Conservation (phyloP, 2,797 vertebrate genomes). For the Sebastes variabilis region DNA sequence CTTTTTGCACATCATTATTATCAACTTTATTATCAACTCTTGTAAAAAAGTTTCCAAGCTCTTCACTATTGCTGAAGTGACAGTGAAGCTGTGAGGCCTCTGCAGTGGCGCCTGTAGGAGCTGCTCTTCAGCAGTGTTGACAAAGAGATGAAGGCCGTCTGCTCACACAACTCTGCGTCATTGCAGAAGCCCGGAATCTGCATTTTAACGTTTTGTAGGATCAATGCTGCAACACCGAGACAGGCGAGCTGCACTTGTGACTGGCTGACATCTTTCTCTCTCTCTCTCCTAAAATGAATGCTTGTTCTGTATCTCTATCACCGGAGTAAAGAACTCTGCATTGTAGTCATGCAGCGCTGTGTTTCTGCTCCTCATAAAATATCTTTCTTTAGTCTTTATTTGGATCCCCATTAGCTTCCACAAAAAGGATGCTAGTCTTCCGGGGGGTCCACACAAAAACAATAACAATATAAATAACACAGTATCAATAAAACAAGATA, state of each 20-base stretch:
- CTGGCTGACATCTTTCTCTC: background rate
- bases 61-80: conserved; percentile 18
- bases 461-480: background rate
- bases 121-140: conserved; percentile 25
- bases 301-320: background rate
- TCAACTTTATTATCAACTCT: background rate
- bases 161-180: conserved; percentile 22
- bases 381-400: no score
- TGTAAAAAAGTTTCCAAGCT: background rate
- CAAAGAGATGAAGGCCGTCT: conserved; percentile 18
- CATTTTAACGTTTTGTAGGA: conserved; percentile 21
- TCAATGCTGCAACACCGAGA: conserved; percentile 21
- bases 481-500: background rate
- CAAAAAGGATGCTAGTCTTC: background rate
- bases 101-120: conserved; percentile 47
- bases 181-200: conserved; percentile 2
- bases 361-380: background rate
- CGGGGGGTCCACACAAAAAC: background rate
- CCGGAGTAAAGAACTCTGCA: background rate
- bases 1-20: background rate
- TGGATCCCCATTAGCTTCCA: background rate
- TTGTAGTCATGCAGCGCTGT: background rate
- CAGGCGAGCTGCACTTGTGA: conserved; percentile 17
- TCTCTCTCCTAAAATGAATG: background rate
- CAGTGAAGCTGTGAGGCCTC: conserved; percentile 38